A percentile compares a stretch with the other conserved stretches of the same genome.
Evolutionary conservation across 1,140 invertebrate genomes (phyloP).

Genomic region (Trigoniulus corallinus): DNA sequence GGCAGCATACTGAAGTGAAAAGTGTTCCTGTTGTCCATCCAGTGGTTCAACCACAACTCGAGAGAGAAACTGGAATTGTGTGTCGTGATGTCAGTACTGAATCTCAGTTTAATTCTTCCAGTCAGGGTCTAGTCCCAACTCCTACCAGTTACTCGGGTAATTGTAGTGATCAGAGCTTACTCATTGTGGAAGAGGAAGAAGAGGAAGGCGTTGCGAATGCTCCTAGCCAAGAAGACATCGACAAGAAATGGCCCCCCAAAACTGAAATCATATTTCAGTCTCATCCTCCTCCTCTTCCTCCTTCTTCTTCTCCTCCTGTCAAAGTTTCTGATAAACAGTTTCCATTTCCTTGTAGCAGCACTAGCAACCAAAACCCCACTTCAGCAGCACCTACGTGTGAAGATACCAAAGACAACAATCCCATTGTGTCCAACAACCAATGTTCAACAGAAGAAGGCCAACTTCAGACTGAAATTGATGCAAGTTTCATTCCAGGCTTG

Average conservation of each 20-base stretch:
- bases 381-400: background rate
- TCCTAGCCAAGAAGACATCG: background rate
- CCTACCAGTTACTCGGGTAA: background rate
- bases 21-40: background rate
- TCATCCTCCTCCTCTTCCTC: too few species aligned
- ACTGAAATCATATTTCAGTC: too few species aligned
- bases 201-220: background rate
- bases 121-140: background rate
- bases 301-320: background rate
- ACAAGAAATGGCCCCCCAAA: background rate
- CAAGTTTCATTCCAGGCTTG: background rate
- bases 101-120: background rate
- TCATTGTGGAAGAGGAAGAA: constrained; percentile 1
- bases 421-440: background rate
- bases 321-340: background rate
- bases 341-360: background rate
- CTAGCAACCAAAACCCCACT: background rate
- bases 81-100: background rate
- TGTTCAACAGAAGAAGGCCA: background rate
- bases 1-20: background rate
- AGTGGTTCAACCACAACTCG: background rate
- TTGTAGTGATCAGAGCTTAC: background rate
- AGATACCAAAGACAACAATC: background rate
- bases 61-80: background rate
- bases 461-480: background rate